phyloP scores from a whole-genome alignment of 2,888 invertebrate genomes.

The Cloeon dipterum region DNA sequence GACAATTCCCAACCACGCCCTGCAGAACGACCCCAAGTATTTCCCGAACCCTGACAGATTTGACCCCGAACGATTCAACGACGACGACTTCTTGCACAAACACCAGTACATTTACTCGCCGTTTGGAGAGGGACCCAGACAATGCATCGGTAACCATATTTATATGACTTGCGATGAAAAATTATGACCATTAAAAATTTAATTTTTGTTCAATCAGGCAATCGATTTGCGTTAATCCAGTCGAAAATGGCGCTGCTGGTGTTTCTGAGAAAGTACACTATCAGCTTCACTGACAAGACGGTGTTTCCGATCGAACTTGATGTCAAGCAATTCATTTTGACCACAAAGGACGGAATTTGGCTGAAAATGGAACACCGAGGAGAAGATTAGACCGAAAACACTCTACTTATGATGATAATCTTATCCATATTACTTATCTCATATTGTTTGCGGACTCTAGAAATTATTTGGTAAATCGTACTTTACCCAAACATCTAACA shows the following conservation, averaged over 20 bases:
- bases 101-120: conserved; percentile 25
- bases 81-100: background rate
- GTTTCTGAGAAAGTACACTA: conserved; percentile 16
- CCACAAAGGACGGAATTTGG: background rate
- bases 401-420: too few relatives aligned
- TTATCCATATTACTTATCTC: too few relatives aligned
- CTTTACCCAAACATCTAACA: too few relatives aligned
- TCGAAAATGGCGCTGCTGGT: conserved; percentile 26
- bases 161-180: too few relatives aligned
- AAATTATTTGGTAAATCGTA: too few relatives aligned
- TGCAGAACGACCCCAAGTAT: background rate
- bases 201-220: conserved; percentile 22
- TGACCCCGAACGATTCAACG: background rate
- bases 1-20: background rate
- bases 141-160: conserved; percentile 30
- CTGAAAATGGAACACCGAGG: background rate
- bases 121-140: conserved; percentile 30
- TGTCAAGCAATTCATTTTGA: background rate
- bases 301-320: conserved; percentile 7
- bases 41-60: background rate
- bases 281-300: conserved; percentile 8
- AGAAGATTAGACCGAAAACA: too few relatives aligned
- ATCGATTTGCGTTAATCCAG: conserved; percentile 28
- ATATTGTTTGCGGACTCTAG: too few relatives aligned
- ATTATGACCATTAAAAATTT: too few relatives aligned